Evolutionary conservation across 2,113 vertebrate species (phyloP), one percentile per base, ranked within the genome.

Genomic region (Dissostichus mawsoni): DNA sequence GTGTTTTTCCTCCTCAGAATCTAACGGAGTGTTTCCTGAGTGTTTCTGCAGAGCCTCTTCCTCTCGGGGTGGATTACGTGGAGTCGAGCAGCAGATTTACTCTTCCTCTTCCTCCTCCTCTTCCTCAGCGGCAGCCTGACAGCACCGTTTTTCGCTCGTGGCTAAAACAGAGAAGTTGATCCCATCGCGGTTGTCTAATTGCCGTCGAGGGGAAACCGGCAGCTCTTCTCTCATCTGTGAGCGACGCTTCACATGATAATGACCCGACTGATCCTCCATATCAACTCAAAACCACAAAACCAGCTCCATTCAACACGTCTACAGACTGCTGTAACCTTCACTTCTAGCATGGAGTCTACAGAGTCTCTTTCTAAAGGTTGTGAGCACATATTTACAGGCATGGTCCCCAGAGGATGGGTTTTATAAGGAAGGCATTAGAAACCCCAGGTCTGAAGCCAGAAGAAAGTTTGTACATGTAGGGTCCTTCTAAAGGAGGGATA

Each of bases 131-230:
- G 73, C 82, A 44, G 75, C 45, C 78, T 88, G 83, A 83, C 84
- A 87, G 86, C 79, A 81, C 76, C 90, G 84, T 89, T 93, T 88
- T 90, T 88, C 56, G 92, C 92, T 94, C 78, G 88, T 86, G 90
- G 92, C 91, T 79, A 90, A 89, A 92, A 87, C 86, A 85, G 75
- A 74, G 83, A 90, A 92, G 90, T 93, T 93, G 85, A 93, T 93
- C 88, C 92, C 87, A 80, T 89, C 81, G 85, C 78, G 71, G 73
- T 78, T 76, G 66, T 67, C 86, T 93, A 94, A 94, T 93, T 93
- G 88, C 84, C 89, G 74, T 89, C 90, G 87, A 89, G 86, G 82
- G 93, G 90, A 89, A 93, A 90, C 20, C 23, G 80, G 58, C 72
- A 79, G 78, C 53, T 61, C 20, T 57, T 73, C 73, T 88, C 66